Evolutionary conservation across 1,140 invertebrate genomes (phyloP).

Genomic region (Sinonovacula constricta): DNA sequence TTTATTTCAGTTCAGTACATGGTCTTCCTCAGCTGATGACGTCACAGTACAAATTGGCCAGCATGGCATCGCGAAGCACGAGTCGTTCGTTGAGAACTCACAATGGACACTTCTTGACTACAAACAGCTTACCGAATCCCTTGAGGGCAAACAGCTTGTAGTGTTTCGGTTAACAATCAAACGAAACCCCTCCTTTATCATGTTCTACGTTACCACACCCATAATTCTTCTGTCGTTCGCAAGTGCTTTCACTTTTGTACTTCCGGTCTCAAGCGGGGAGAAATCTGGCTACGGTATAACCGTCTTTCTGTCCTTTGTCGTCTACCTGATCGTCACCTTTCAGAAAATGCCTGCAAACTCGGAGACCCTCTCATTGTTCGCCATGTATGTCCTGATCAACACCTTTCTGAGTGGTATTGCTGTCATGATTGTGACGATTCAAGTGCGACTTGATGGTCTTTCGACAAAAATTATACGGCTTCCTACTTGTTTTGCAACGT

Average conservation of each 20-base stretch:
- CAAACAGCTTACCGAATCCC: too few relatives aligned
- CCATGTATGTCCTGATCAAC: slow-evolving; percentile 4
- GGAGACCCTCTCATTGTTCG: slow-evolving; percentile 32
- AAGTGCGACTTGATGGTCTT: slow-evolving; percentile 7
- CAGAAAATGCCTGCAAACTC: slow-evolving; percentile 46
- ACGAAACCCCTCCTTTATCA: slow-evolving; percentile 18
- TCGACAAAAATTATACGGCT: too few relatives aligned
- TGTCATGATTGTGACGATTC: background rate
- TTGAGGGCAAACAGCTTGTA: too few relatives aligned
- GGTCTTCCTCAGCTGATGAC: slow-evolving; percentile 84
- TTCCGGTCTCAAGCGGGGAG: slow-evolving; percentile 48
- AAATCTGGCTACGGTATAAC: slow-evolving; percentile 48
- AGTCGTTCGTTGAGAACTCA: slow-evolving; percentile 22
- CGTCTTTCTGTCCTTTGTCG: slow-evolving; percentile 49
- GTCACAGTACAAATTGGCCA: slow-evolving; percentile 7
- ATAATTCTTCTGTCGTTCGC: slow-evolving; percentile 44
- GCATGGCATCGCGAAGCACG: slow-evolving; percentile 11
- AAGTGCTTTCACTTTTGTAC: slow-evolving; percentile 44
- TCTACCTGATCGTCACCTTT: slow-evolving; percentile 37
- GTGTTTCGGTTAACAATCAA: too few relatives aligned
- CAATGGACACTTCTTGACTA: too few relatives aligned
- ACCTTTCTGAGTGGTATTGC: slow-evolving; percentile 17
- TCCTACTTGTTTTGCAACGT: too few relatives aligned
- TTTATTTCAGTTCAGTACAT: slow-evolving; percentile 80
- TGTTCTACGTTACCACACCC: slow-evolving; percentile 46